phyloP scores from a whole-genome alignment of 2,797 vertebrate genomes.

The Sebastes diaconus region DNA sequence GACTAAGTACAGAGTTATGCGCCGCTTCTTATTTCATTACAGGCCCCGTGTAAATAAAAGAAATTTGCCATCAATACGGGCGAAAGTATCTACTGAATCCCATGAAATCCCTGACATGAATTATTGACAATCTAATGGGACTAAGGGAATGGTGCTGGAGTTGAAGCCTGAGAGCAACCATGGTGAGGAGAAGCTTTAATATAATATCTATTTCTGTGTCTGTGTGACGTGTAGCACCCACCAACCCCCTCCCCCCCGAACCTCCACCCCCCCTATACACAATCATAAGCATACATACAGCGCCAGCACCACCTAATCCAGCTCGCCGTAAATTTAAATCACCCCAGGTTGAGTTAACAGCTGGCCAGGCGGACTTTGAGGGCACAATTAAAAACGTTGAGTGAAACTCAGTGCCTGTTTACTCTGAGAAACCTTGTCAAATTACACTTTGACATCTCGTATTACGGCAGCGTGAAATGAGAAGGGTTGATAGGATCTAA shows the following conservation, averaged over 20 bases:
- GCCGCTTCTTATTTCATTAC: slow-evolving; percentile 86
- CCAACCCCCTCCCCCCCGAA: not conserved
- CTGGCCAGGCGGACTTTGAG: slow-evolving; percentile 18
- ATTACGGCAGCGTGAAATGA: slow-evolving; percentile 57
- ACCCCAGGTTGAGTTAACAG: slow-evolving; percentile 35
- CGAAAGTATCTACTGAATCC: slow-evolving; percentile 89
- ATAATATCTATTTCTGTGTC: slow-evolving; percentile 81
- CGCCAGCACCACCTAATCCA: not conserved
- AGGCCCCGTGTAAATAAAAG: slow-evolving; percentile 86
- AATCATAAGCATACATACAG: not conserved
- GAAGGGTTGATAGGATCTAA: slow-evolving; percentile 66
- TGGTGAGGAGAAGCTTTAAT: slow-evolving; percentile 84
- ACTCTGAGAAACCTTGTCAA: slow-evolving; percentile 67
- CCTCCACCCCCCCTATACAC: not conserved
- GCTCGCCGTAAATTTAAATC: slow-evolving; percentile 6
- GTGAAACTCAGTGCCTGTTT: slow-evolving; percentile 54
- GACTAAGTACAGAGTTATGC: slow-evolving; percentile 79
- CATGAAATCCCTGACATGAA: slow-evolving; percentile 88
- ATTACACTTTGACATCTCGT: slow-evolving; percentile 71
- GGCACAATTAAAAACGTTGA: slow-evolving; percentile 38
- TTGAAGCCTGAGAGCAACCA: slow-evolving; percentile 85
- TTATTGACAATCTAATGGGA: slow-evolving; percentile 92
- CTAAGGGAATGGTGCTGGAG: slow-evolving; percentile 84
- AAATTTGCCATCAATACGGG: slow-evolving; percentile 89
- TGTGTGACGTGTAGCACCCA: slow-evolving; percentile 39